Percentiles rank a stretch among this genome's conserved stretches.
Evolutionary conservation across 2,113 vertebrate species (phyloP).

Genomic region (Ptyas mucosa): DNA sequence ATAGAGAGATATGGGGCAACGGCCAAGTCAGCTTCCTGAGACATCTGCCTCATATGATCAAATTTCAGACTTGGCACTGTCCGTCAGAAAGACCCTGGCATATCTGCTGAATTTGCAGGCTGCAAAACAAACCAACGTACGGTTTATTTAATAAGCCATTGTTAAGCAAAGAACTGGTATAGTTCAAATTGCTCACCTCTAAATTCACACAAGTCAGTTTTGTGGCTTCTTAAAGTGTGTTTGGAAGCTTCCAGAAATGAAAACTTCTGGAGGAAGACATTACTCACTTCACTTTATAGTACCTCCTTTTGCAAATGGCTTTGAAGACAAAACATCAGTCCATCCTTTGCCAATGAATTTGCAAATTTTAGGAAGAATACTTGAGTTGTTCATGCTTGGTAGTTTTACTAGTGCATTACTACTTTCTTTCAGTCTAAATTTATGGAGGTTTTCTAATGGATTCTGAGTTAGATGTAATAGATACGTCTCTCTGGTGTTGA

Average conservation of each 20-base stretch:
- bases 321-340: not conserved
- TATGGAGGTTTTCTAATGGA: not conserved
- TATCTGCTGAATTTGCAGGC: not conserved
- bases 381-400: not conserved
- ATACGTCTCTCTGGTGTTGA: not conserved
- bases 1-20: not conserved
- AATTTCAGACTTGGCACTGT: not conserved
- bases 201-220: not conserved
- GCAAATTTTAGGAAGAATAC: not conserved
- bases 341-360: not conserved
- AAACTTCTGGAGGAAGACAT: not conserved
- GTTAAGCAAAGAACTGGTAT: not conserved
- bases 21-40: not conserved
- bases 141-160: not conserved
- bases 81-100: not conserved
- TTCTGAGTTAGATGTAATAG: not conserved
- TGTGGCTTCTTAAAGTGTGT: not conserved
- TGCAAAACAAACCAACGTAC: not conserved
- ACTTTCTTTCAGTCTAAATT: not conserved
- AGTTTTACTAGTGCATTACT: not conserved
- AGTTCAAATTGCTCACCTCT: not conserved
- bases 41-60: not conserved
- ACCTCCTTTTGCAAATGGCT: not conserved
- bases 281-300: not conserved
- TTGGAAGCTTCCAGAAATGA: not conserved